These are phyloP conservation scores for Lordiphosa stackelbergi DNA, from an alignment of 1,140 invertebrate genomes.

Conservation along the genomic window DNA sequence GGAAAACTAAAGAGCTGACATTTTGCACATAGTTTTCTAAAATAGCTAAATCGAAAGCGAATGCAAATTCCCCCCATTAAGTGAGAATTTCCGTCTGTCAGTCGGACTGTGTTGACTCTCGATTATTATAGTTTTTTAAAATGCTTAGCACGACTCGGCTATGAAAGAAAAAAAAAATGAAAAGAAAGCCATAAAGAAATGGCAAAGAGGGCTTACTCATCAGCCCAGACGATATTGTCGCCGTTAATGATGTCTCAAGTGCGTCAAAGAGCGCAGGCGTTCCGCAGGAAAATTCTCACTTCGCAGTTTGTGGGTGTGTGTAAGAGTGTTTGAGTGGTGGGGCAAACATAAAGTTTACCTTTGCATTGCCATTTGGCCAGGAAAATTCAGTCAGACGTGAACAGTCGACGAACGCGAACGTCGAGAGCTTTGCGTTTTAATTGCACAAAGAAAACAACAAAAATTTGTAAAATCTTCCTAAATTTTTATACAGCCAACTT, in stretches of 20 bases:
- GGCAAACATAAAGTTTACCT: conserved; percentile 56
- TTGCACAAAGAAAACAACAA: conserved; percentile 23
- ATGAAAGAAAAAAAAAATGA: conserved; percentile 21
- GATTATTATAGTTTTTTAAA: conserved; percentile 11
- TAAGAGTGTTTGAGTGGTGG: conserved; percentile 15
- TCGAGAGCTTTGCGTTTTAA: conserved; percentile 50
- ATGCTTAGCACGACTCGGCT: conserved; percentile 32
- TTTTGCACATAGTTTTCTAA: too few relatives aligned
- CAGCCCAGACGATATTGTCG: conserved; percentile 12
- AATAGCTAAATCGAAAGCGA: neutral
- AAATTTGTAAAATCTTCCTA: conserved; percentile 6
- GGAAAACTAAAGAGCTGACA: too few relatives aligned
- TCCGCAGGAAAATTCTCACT: conserved; percentile 4
- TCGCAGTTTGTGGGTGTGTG: conserved; percentile 9
- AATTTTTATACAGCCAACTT: conserved; percentile 20
- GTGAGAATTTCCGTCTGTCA: conserved; percentile 45
- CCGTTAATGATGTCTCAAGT: conserved; percentile 23
- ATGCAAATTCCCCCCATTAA: conserved; percentile 10
- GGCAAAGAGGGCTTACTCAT: conserved; percentile 31
- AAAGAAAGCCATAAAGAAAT: conserved; percentile 17
- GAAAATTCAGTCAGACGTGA: conserved; percentile 60
- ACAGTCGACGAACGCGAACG: conserved; percentile 43
- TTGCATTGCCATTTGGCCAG: conserved; percentile 32
- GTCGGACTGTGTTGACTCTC: neutral
- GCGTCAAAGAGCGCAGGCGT: conserved; percentile 12